A percentile compares a stretch with the other conserved stretches of the same genome.
Evolutionary conservation across 2,113 vertebrate species (phyloP).

Genomic region (Neoarius graeffei): DNA sequence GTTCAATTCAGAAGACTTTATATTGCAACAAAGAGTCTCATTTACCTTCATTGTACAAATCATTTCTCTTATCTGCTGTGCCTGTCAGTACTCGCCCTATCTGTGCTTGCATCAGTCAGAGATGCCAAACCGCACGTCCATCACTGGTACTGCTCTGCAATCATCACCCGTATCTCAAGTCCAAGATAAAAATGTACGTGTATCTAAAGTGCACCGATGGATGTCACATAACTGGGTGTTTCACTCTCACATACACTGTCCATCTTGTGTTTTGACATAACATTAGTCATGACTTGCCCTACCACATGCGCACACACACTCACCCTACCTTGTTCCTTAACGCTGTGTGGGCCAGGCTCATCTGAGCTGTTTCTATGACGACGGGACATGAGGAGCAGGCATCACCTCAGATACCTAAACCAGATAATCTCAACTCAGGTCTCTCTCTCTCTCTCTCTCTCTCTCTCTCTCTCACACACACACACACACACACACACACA

Average conservation of each 20-base stretch:
- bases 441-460: slow-evolving; percentile 25
- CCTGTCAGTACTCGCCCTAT: slow-evolving; percentile 16
- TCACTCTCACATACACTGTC: slow-evolving; percentile 13
- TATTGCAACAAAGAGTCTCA: slow-evolving; percentile 31
- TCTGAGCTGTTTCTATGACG: slow-evolving; percentile 49
- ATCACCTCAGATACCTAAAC: slow-evolving; percentile 54
- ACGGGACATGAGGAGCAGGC: slow-evolving; percentile 44
- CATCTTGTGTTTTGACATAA: background rate
- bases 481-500: slow-evolving; percentile 14
- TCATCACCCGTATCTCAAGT: slow-evolving; percentile 5
- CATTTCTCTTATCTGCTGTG: slow-evolving; percentile 19
- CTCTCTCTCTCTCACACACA: slow-evolving; percentile 24
- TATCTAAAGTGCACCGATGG: background rate
- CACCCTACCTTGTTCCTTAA: slow-evolving; percentile 18
- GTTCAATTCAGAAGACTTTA: slow-evolving; percentile 20
- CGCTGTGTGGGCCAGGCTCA: slow-evolving; percentile 46
- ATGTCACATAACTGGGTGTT: slow-evolving; percentile 17
- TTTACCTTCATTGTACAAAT: slow-evolving; percentile 29
- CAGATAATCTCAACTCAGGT: slow-evolving; percentile 53
- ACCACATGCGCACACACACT: slow-evolving; percentile 1
- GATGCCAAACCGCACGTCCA: slow-evolving; percentile 42
- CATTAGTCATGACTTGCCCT: slow-evolving; percentile 18
- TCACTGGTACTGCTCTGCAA: slow-evolving; percentile 12
- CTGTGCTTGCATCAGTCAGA: slow-evolving; percentile 6
- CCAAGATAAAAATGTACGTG: slow-evolving; percentile 7